These are phyloP conservation scores for Torymus auratus DNA, from an alignment of 2,888 invertebrate species.

Conservation along the genomic window DNA sequence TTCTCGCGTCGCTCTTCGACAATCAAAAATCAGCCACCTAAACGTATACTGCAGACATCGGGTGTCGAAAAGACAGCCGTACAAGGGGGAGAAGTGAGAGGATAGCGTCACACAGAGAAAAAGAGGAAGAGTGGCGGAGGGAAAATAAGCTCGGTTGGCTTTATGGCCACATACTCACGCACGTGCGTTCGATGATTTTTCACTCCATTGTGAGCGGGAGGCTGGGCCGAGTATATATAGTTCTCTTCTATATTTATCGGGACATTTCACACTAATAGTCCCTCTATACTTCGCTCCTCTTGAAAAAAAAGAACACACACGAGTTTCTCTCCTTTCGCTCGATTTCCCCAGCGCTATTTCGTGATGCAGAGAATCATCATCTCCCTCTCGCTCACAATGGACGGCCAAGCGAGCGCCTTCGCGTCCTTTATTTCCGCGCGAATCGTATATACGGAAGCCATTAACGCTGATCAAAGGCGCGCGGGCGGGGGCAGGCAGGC, in stretches of 20 bases:
- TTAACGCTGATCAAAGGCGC: slow-evolving; percentile 42
- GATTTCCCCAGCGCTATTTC: slow-evolving; percentile 13
- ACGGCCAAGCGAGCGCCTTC: background rate
- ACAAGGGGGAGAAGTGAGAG: too few species aligned
- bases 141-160: slow-evolving; percentile 26
- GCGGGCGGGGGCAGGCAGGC: background rate
- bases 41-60: background rate
- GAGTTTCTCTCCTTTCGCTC: slow-evolving; percentile 4
- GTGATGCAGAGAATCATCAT: background rate
- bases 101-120: background rate
- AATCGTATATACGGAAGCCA: slow-evolving; percentile 18
- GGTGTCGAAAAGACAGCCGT: background rate
- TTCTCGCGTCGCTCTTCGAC: too few species aligned
- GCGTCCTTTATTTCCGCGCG: slow-evolving; percentile 1
- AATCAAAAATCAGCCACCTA: too few species aligned
- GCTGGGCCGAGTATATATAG: too few species aligned
- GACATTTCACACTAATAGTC: slow-evolving; percentile 5
- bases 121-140: background rate
- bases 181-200: slow-evolving; percentile 26
- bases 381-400: too few species aligned
- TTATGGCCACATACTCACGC: background rate
- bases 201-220: background rate
- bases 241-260: slow-evolving; percentile 18
- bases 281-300: too few species aligned
- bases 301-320: too few species aligned